Evolutionary conservation across 2,797 vertebrate genomes (phyloP).

Genomic region (Rhadinocentrus ornatus): DNA sequence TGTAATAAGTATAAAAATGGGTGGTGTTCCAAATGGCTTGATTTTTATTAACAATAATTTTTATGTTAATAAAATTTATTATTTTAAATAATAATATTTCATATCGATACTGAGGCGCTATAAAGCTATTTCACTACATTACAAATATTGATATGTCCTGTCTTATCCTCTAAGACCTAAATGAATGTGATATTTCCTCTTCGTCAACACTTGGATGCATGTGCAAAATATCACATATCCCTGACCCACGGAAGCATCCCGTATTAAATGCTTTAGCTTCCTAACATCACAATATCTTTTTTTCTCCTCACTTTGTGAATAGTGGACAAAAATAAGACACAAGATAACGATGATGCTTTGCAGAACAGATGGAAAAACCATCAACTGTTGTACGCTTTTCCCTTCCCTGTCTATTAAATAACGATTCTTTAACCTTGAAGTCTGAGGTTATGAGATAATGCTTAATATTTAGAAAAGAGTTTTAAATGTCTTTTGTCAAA

Average conservation of each 20-base stretch:
- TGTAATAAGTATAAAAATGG: too few species aligned
- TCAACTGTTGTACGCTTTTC: not conserved
- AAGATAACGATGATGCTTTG: not conserved
- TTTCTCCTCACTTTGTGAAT: not conserved
- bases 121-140: not conserved
- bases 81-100: too few species aligned
- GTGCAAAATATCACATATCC: not conserved
- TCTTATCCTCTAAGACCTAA: not conserved
- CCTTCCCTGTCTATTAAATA: not conserved
- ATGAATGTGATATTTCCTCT: not conserved
- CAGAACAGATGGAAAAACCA: not conserved
- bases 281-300: not conserved
- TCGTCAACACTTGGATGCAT: not conserved
- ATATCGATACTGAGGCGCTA: too few species aligned
- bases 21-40: too few species aligned
- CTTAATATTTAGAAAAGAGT: not conserved
- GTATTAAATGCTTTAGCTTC: not conserved
- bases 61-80: too few species aligned
- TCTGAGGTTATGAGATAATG: not conserved
- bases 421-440: not conserved
- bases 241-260: not conserved
- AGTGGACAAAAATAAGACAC: not conserved
- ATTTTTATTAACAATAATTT: too few species aligned
- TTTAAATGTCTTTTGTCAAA: constrained; percentile 12
- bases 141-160: not conserved